Base-by-base conservation (phyloP, 2,113 vertebrate genomes). In the Pterocles gutturalis region DNA sequence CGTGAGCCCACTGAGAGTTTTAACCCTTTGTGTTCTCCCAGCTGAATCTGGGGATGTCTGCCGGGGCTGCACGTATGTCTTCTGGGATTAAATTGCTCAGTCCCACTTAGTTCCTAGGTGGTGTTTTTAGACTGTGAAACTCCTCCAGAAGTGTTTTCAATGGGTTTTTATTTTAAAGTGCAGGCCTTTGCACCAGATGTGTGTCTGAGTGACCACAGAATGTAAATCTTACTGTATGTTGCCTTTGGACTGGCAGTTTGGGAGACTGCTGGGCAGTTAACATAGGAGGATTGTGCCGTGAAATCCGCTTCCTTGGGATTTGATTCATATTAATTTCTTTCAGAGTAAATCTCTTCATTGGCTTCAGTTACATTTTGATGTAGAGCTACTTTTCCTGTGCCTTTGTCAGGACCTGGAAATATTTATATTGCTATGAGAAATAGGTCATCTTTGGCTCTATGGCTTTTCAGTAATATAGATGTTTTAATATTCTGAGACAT, bases 161-260 rank as follows among this genome's bases (percentile, higher is more conserved):
- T 92, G 80, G 29, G 20, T 38, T 95, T 96, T 94, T 81, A 80
- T 94, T 94, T 95, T 87, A 49, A 93, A 94, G 65, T 71, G 29
- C 2, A 8, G 57, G 43, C 43, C 71, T 90, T 95, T 92, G 43
- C 71, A 61, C 76, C 87, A 89, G 55, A 88, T 96, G 90, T 86
- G 69, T 96, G 79, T 71, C 72, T 75, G 62, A 83, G 49, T 72
- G 87, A 93, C 80, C 92, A 62, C 84, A 93, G 71, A 95, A 92
- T 87, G 57, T 91, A 65, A 87, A 87, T 96, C 75, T 90, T 86
- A 71, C 66, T 75, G 71, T 58, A 17, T 95, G 69, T 91, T 95
- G 79, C 87, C 78, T 93, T 97, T 96, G 91, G 94, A 88, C 76
- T 69, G 86, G 73, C 67, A 79, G 66, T 82, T 33, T 49, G 70